phyloP scores from a whole-genome alignment of 2,797 vertebrate species.

The Tadarida brasiliensis region DNA sequence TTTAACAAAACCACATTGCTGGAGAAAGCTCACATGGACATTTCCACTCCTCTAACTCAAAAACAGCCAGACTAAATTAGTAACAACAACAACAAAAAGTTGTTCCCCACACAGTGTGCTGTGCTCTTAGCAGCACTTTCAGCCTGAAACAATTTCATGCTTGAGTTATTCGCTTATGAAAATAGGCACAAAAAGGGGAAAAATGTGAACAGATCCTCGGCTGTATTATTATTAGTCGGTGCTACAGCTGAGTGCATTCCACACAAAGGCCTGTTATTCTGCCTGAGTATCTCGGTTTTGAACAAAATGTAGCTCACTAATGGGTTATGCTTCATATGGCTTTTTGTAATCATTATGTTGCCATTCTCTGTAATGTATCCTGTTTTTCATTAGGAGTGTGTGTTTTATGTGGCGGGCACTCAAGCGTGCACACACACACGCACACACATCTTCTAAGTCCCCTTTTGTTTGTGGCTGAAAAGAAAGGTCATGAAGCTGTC shows the following conservation, averaged over 20 bases:
- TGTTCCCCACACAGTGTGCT: conserved; percentile 74
- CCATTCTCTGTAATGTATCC: conserved; percentile 63
- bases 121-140: conserved; percentile 62
- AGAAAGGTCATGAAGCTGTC: conserved; percentile 31
- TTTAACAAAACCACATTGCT: not conserved
- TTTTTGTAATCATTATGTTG: conserved; percentile 69
- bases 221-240: conserved; percentile 80
- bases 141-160: conserved; percentile 81
- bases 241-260: conserved; percentile 76
- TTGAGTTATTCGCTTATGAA: conserved; percentile 82
- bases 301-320: conserved; percentile 73
- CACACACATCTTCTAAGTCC: not conserved
- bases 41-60: conserved; percentile 49
- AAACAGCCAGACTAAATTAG: conserved; percentile 75
- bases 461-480: conserved; percentile 45
- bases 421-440: not conserved
- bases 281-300: conserved; percentile 66
- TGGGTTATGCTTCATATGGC: conserved; percentile 74
- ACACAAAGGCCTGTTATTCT: conserved; percentile 70
- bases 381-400: conserved; percentile 36
- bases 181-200: conserved; percentile 74
- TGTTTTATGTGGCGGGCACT: not conserved
- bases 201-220: conserved; percentile 73
- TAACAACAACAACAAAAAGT: conserved; percentile 72
- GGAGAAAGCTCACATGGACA: conserved; percentile 28